phyloP scores from a whole-genome alignment of 1,140 invertebrate genomes.

The Octopus bimaculoides region DNA sequence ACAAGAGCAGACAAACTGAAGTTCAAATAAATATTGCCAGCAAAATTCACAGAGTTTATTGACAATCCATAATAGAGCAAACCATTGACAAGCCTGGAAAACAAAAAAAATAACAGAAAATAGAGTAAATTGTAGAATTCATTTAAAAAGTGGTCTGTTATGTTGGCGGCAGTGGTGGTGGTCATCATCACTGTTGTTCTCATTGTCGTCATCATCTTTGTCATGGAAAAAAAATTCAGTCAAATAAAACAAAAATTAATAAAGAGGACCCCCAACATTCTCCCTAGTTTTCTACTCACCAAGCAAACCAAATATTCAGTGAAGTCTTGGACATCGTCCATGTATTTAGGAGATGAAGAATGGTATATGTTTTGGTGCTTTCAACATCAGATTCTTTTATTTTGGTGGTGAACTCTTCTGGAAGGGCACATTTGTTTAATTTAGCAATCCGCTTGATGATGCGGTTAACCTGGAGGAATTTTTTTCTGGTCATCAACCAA shows the following conservation, averaged over 20 bases:
- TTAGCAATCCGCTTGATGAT: constrained; percentile 37
- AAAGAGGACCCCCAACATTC: no score
- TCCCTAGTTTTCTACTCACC: constrained; percentile 24
- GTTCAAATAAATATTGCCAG: constrained; percentile 73
- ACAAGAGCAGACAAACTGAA: constrained; percentile 74
- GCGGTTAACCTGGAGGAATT: constrained; percentile 31
- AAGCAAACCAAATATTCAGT: constrained; percentile 44
- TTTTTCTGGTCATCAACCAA: constrained; percentile 42
- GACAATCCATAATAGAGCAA: constrained; percentile 80
- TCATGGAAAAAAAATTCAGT: no score
- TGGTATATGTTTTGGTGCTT: constrained; percentile 4
- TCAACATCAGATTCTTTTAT: constrained; percentile 10
- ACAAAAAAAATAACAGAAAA: constrained; percentile 24
- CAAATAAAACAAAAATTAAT: no score
- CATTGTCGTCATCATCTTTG: no score
- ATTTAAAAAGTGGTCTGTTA: no score
- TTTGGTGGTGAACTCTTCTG: constrained; percentile 21
- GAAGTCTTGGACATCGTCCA: constrained; percentile 30
- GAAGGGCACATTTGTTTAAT: constrained; percentile 32
- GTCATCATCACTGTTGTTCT: no score
- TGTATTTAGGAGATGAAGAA: constrained; percentile 31
- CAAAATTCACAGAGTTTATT: constrained; percentile 74
- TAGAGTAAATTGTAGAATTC: neutral
- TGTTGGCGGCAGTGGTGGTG: no score
- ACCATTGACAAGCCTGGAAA: constrained; percentile 73